Conservation (phyloP, 2,113 vertebrate species). For the Charadrius vociferus region DNA sequence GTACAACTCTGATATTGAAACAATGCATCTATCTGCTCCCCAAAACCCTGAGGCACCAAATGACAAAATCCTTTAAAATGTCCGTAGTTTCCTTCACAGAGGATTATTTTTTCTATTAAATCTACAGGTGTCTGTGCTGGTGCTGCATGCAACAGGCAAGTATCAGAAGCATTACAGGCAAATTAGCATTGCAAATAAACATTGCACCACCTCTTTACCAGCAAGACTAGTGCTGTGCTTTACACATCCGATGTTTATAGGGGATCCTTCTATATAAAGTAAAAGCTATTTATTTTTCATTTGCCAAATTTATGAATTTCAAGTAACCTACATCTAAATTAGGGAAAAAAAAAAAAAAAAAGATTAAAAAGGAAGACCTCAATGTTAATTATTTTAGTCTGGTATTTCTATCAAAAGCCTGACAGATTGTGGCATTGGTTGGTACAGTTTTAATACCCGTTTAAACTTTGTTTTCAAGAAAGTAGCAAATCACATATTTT, state of each 20-base stretch:
- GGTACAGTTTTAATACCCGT: not conserved
- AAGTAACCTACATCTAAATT: not conserved
- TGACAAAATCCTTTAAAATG: not conserved
- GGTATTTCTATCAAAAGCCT: not conserved
- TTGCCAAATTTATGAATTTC: not conserved
- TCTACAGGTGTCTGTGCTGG: not conserved
- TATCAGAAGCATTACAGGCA: not conserved
- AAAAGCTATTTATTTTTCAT: not conserved
- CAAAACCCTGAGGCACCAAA: not conserved
- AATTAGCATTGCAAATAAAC: not conserved
- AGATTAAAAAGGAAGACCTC: not conserved
- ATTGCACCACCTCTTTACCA: not conserved
- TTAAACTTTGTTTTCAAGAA: conserved; percentile 6
- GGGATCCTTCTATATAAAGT: not conserved
- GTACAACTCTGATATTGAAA: not conserved
- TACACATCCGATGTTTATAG: not conserved
- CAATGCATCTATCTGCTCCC: not conserved
- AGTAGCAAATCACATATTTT: not conserved
- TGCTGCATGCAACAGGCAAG: not conserved
- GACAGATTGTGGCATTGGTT: not conserved
- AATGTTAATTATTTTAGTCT: not conserved
- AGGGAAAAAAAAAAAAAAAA: too few relatives aligned
- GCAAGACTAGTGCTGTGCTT: not conserved
- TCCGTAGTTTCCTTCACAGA: not conserved
- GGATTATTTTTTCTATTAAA: not conserved